phyloP scores from a whole-genome alignment of 2,888 invertebrate species.

The Hemicrepidius hirtus region DNA sequence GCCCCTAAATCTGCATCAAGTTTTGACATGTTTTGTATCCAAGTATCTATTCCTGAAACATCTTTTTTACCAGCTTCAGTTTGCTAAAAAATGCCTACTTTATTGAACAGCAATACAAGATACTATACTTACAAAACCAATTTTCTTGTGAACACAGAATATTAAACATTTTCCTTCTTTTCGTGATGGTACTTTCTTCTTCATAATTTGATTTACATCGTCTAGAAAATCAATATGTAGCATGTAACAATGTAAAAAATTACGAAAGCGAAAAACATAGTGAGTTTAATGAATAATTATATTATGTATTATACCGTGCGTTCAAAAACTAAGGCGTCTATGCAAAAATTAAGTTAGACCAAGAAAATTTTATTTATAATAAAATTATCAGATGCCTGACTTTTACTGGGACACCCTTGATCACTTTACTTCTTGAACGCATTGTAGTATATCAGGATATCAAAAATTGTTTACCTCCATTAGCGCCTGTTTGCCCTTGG shows the following conservation, averaged over 20 bases:
- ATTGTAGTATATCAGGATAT: no score
- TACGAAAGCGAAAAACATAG: no score
- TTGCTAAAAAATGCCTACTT: constrained; percentile 45
- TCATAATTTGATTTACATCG: constrained; percentile 22
- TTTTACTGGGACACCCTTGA: no score
- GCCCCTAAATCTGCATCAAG: constrained; percentile 47
- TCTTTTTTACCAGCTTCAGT: constrained; percentile 49
- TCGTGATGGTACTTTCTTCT: constrained; percentile 5
- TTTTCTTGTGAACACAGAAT: constrained; percentile 26
- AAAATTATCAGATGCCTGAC: no score
- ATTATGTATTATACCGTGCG: no score
- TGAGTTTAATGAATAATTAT: no score
- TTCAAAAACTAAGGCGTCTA: no score
- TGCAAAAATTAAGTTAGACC: no score
- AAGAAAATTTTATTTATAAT: no score
- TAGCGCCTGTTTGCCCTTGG: constrained; percentile 6
- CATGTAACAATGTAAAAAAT: no score
- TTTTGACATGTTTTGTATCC: constrained; percentile 41
- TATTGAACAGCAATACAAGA: neutral
- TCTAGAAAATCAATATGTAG: constrained; percentile 13
- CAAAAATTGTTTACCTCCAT: no score
- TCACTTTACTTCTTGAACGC: no score
- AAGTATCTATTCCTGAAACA: constrained; percentile 39
- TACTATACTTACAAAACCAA: constrained; percentile 34
- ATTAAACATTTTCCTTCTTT: constrained; percentile 34